A percentile compares a stretch with the other conserved stretches of the same genome.
Evolutionary conservation across 2,888 invertebrate species (phyloP).

Genomic region (Sthenelais limicola): DNA sequence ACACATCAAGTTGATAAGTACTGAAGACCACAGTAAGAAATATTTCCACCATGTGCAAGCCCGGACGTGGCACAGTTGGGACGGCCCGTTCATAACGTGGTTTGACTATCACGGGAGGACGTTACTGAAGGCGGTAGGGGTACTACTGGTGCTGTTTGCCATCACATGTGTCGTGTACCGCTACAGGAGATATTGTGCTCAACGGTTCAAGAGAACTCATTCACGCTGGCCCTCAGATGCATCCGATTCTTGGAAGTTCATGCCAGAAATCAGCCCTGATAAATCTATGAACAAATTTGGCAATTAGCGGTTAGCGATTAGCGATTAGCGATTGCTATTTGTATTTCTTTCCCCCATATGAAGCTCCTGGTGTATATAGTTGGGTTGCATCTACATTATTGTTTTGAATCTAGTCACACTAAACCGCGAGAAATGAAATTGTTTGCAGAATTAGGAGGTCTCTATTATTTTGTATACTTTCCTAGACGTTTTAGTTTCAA

Average conservation of each 20-base stretch:
- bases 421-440: too few relatives aligned
- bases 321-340: too few relatives aligned
- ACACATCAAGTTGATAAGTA: neutral
- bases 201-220: neutral
- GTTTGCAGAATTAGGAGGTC: too few relatives aligned
- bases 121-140: neutral
- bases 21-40: neutral
- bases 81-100: constrained; percentile 45
- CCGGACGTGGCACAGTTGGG: constrained; percentile 46
- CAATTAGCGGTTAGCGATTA: too few relatives aligned
- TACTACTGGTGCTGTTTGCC: neutral
- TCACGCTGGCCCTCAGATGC: constrained; percentile 6
- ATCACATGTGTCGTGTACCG: neutral
- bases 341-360: too few relatives aligned
- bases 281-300: too few relatives aligned
- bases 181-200: neutral
- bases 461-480: too few relatives aligned
- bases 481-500: too few relatives aligned
- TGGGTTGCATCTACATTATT: too few relatives aligned
- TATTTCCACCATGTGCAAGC: constrained; percentile 42
- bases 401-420: too few relatives aligned
- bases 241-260: constrained; percentile 2
- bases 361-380: too few relatives aligned
- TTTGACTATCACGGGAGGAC: constrained; percentile 23
- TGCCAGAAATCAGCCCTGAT: too few relatives aligned